A percentile compares a stretch with the other conserved stretches of the same genome.
Conservation (phyloP, 2,113 vertebrate genomes). For the Irena cyanogastra region DNA sequence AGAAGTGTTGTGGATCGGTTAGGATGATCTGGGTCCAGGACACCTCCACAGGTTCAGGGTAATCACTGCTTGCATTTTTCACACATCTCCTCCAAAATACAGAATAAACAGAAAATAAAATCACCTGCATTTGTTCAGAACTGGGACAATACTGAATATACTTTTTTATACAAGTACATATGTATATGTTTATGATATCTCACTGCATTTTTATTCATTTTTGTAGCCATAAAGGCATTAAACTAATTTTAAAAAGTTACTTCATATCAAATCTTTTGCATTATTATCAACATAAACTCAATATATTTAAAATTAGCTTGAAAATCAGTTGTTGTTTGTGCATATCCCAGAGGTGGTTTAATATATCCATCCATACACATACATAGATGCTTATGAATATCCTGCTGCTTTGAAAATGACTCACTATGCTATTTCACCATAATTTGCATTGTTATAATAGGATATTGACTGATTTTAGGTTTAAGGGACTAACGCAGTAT, state of each 20-base stretch:
- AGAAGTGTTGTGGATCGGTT: rapidly evolving
- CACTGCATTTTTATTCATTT: background rate
- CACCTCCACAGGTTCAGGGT: background rate
- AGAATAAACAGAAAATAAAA: background rate
- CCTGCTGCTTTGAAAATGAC: slow-evolving; percentile 74
- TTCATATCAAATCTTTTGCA: background rate
- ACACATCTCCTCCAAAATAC: background rate
- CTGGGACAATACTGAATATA: background rate
- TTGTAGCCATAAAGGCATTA: background rate
- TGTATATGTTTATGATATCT: background rate
- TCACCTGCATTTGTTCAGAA: background rate
- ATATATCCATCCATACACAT: background rate
- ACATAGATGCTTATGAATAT: slow-evolving; percentile 77
- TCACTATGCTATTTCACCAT: slow-evolving; percentile 82
- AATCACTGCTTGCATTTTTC: background rate
- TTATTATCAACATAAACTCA: background rate
- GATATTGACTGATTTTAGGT: slow-evolving; percentile 93
- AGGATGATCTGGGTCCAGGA: background rate
- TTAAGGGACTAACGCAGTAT: slow-evolving; percentile 84
- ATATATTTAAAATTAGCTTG: slow-evolving; percentile 1
- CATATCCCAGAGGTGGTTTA: slow-evolving; percentile 9
- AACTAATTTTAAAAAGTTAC: background rate
- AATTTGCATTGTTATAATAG: slow-evolving; percentile 98
- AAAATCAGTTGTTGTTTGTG: slow-evolving; percentile 28
- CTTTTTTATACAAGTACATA: background rate